phyloP scores from a whole-genome alignment of 2,113 vertebrate genomes.

The Bungarus multicinctus region DNA sequence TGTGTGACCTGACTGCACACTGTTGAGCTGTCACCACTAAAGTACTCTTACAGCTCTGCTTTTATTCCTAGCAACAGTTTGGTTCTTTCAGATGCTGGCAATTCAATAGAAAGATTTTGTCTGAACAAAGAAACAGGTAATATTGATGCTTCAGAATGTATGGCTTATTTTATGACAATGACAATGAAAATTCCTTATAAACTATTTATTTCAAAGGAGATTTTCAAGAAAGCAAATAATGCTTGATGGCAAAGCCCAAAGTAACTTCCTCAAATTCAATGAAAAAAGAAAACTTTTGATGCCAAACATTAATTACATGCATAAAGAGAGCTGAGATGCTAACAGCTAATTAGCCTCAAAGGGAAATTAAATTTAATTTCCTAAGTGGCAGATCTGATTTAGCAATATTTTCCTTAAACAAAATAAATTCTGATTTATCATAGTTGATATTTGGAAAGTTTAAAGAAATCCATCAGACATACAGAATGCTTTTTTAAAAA shows the following conservation, averaged over 20 bases:
- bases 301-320: slow-evolving; percentile 71
- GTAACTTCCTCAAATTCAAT: slow-evolving; percentile 22
- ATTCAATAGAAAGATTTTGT: slow-evolving; percentile 5
- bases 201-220: slow-evolving; percentile 38
- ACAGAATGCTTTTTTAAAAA: not conserved
- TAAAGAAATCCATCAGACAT: slow-evolving; percentile 23
- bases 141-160: not conserved
- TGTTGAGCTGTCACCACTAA: slow-evolving; percentile 9
- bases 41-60: not conserved
- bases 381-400: slow-evolving; percentile 53
- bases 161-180: slow-evolving; percentile 32
- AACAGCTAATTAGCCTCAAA: slow-evolving; percentile 76
- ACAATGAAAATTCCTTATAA: slow-evolving; percentile 9
- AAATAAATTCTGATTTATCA: slow-evolving; percentile 68
- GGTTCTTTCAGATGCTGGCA: not conserved
- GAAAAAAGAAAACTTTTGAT: slow-evolving; percentile 36
- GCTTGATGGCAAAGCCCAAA: slow-evolving; percentile 45
- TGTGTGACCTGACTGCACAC: slow-evolving; percentile 19
- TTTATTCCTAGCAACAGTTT: slow-evolving; percentile 16
- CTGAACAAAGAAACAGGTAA: slow-evolving; percentile 13
- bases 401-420: slow-evolving; percentile 58
- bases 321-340: slow-evolving; percentile 67
- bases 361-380: slow-evolving; percentile 70
- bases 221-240: slow-evolving; percentile 34
- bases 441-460: slow-evolving; percentile 31